These are phyloP conservation scores for Melangyna quadrimaculata DNA, from an alignment of 2,888 invertebrate species.

Conservation along the genomic window DNA sequence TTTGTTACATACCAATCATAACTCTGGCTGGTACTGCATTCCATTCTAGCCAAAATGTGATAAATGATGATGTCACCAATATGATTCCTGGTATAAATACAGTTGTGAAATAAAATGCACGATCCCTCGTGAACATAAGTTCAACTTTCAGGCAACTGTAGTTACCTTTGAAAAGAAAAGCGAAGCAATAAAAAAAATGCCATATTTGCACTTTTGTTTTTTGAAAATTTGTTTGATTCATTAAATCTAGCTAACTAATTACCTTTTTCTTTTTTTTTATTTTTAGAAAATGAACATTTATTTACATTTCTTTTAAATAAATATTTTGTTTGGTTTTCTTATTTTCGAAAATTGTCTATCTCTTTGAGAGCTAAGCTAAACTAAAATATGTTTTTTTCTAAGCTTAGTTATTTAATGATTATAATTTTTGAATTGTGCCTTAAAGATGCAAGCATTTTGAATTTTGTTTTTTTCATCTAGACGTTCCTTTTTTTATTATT, in stretches of 20 bases:
- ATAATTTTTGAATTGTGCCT: neutral
- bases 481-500: no score
- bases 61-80: constrained; percentile 97
- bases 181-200: constrained; percentile 60
- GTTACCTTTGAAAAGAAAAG: constrained; percentile 87
- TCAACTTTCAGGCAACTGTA: constrained; percentile 97
- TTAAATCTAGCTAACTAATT: neutral
- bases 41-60: constrained; percentile 99
- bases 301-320: neutral
- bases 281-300: neutral
- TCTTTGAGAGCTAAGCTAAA: neutral
- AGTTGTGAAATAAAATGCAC: constrained; percentile 98
- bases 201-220: constrained; percentile 43
- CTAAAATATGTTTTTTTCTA: neutral
- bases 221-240: neutral
- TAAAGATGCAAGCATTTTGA: neutral
- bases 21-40: constrained; percentile 97
- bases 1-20: constrained; percentile 92
- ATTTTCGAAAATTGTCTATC: neutral
- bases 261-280: neutral
- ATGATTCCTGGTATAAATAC: constrained; percentile 98
- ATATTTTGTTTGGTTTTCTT: neutral
- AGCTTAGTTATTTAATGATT: neutral
- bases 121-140: constrained; percentile 95
- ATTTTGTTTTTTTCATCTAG: no score